These are phyloP conservation scores for Clarias macrocephalus DNA, from an alignment of 2,113 vertebrate genomes.

Conservation along the genomic window DNA sequence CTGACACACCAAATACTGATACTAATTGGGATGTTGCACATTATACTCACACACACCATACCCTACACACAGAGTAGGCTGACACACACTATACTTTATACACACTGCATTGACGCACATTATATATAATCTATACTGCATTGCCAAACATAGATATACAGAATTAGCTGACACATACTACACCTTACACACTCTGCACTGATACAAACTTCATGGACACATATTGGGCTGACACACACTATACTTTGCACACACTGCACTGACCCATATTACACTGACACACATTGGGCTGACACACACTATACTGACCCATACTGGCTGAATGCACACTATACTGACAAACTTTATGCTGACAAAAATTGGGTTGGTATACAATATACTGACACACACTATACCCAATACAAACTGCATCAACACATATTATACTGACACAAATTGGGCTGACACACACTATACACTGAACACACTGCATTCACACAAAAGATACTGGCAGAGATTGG, in stretches of 20 bases:
- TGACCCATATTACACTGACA: neutral
- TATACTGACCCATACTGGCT: neutral
- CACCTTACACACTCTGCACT: neutral
- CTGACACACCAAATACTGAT: too few species aligned
- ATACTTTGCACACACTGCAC: neutral
- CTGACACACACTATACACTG: neutral
- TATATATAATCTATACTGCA: neutral
- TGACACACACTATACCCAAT: too few species aligned
- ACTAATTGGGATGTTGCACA: neutral
- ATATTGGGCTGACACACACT: neutral
- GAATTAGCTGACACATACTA: neutral
- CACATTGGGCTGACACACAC: neutral
- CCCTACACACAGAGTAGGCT: neutral
- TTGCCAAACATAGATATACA: neutral
- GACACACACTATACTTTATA: neutral
- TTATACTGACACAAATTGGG: neutral
- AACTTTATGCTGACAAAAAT: neutral
- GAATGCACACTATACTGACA: neutral
- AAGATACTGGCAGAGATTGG: too few species aligned
- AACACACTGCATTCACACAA: neutral
- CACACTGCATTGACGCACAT: neutral
- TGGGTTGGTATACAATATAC: too few species aligned
- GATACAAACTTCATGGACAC: neutral
- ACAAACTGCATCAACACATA: neutral
- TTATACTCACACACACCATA: neutral